phyloP scores from a whole-genome alignment of 2,888 invertebrate species.

The Helicoverpa assulta region DNA sequence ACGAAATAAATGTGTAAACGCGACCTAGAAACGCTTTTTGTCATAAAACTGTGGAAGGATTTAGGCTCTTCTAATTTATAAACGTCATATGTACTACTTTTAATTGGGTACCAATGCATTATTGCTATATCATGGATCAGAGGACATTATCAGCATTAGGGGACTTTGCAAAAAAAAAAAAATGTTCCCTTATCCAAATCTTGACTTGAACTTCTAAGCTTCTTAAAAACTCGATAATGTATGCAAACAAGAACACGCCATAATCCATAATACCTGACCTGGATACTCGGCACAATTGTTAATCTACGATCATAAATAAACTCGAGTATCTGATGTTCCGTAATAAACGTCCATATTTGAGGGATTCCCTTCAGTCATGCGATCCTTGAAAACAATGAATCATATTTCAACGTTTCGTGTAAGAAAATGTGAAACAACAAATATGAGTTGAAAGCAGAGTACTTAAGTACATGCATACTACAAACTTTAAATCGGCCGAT shows the following conservation, averaged over 20 bases:
- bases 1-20: background rate
- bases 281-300: conserved; percentile 42
- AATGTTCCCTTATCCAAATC: too few species aligned
- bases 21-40: too few species aligned
- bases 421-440: conserved; percentile 21
- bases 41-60: too few species aligned
- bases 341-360: conserved; percentile 64
- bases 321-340: conserved; percentile 48
- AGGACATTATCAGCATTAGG: too few species aligned
- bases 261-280: conserved; percentile 44
- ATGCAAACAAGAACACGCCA: conserved; percentile 27
- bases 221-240: background rate
- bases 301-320: conserved; percentile 57
- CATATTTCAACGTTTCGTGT: conserved; percentile 43
- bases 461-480: too few species aligned
- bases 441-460: background rate
- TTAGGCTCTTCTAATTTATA: too few species aligned
- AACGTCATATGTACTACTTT: too few species aligned
- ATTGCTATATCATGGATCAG: too few species aligned
- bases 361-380: conserved; percentile 64
- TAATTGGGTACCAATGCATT: too few species aligned
- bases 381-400: conserved; percentile 43
- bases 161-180: too few species aligned
- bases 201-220: too few species aligned
- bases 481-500: too few species aligned